Conservation (phyloP, 1,140 invertebrate genomes). For the Bombus huntii region DNA sequence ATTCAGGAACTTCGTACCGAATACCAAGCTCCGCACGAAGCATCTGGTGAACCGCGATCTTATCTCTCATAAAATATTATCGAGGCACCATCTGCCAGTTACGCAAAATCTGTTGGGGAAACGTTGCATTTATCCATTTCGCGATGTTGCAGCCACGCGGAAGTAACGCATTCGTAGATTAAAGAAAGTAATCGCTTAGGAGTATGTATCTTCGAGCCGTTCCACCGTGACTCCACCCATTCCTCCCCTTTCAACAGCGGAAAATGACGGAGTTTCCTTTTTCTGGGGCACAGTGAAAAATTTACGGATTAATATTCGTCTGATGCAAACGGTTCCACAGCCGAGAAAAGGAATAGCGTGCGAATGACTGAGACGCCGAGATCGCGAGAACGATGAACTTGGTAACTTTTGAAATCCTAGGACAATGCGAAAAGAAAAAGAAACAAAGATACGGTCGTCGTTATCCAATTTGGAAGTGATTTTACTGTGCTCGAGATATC, state of each 20-base stretch:
- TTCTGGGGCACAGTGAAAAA: conserved; percentile 20
- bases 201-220: neutral
- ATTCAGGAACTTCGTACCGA: conserved; percentile 45
- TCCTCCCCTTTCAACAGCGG: neutral
- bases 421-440: neutral
- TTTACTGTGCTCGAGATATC: neutral
- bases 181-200: conserved; percentile 45
- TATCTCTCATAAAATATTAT: conserved; percentile 65
- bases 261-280: neutral
- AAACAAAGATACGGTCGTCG: conserved; percentile 19
- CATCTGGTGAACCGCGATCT: conserved; percentile 63
- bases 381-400: neutral
- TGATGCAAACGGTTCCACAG: neutral
- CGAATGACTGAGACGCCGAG: neutral
- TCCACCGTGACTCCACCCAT: neutral
- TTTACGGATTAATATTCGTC: conserved; percentile 42
- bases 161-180: conserved; percentile 60
- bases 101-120: conserved; percentile 61
- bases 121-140: conserved; percentile 59
- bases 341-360: neutral
- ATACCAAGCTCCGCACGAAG: conserved; percentile 35
- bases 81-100: conserved; percentile 63
- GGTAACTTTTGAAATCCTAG: neutral
- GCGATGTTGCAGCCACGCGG: conserved; percentile 38
- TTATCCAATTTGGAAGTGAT: neutral